A percentile compares a stretch with the other conserved stretches of the same genome.
Conservation (phyloP, 2,797 vertebrate species). For the Enteromius paludinosus region DNA sequence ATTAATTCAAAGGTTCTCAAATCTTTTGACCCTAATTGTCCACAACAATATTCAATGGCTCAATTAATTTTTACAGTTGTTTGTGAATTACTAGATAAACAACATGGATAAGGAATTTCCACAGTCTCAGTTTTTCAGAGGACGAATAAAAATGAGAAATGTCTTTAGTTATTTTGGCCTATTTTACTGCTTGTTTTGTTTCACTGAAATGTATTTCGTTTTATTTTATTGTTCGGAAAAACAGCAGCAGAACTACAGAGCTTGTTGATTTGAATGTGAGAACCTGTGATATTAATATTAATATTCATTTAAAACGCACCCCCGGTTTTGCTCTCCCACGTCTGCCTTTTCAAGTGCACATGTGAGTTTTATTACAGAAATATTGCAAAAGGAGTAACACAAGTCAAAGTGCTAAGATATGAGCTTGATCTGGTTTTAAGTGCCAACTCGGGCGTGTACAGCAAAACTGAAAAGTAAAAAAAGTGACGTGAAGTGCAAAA, state of each 20-base stretch:
- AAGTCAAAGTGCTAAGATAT: background rate
- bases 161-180: background rate
- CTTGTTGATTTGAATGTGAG: constrained; percentile 3
- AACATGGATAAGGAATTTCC: background rate
- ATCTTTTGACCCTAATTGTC: background rate
- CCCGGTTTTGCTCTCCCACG: background rate
- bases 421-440: background rate
- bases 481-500: background rate
- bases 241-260: background rate
- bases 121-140: background rate
- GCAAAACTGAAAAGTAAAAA: too few relatives aligned
- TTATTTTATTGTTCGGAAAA: background rate
- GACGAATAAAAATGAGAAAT: background rate
- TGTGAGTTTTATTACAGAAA: background rate
- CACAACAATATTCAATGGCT: background rate
- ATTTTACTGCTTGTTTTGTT: background rate
- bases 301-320: background rate
- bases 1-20: background rate
- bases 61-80: background rate
- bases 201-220: background rate
- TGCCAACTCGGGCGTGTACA: too few relatives aligned
- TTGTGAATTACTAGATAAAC: background rate
- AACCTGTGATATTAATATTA: background rate
- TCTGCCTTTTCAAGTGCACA: background rate
- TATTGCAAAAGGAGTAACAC: background rate